Percentiles rank a stretch among this genome's conserved stretches.
Evolutionary conservation across 1,140 invertebrate species (phyloP).

Genomic region (Listronotus bonariensis): DNA sequence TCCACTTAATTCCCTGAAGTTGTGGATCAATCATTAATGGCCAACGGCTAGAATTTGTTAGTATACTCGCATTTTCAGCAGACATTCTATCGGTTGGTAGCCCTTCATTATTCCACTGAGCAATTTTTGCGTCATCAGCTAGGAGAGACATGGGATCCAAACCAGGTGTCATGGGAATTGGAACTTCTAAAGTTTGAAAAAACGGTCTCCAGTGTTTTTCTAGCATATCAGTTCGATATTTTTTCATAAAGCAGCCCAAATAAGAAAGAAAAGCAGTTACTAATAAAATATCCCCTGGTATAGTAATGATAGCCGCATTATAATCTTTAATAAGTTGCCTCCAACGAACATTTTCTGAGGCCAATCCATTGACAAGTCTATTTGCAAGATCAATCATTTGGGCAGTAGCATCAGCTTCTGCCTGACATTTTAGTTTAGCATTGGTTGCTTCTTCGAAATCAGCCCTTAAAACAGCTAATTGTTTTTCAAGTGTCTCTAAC

Average conservation of each 20-base stretch:
- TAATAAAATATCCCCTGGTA: conserved; percentile 88
- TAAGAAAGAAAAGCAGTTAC: conserved; percentile 96
- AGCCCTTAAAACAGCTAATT: conserved; percentile 73
- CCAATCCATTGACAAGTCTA: conserved; percentile 87
- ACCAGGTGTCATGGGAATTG: conserved; percentile 77
- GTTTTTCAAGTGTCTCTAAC: conserved; percentile 61
- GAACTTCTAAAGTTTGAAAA: conserved; percentile 63
- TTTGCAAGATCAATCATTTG: conserved; percentile 90
- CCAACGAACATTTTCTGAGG: conserved; percentile 86
- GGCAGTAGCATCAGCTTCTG: conserved; percentile 81
- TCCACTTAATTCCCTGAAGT: conserved; percentile 93
- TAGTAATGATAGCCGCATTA: conserved; percentile 68
- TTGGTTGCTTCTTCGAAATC: conserved; percentile 84
- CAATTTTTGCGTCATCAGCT: conserved; percentile 89
- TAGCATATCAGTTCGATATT: conserved; percentile 80
- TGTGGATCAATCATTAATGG: conserved; percentile 95
- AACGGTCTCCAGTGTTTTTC: conserved; percentile 81
- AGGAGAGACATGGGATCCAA: conserved; percentile 82
- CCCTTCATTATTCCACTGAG: conserved; percentile 93
- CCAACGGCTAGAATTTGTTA: conserved; percentile 88
- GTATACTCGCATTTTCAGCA: conserved; percentile 91
- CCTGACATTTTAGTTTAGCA: conserved; percentile 87
- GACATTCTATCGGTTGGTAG: conserved; percentile 92
- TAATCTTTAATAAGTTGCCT: conserved; percentile 55
- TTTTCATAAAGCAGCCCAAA: conserved; percentile 89